These are phyloP conservation scores for Volucella inflata DNA, from an alignment of 2,888 invertebrate species.

Conservation along the genomic window DNA sequence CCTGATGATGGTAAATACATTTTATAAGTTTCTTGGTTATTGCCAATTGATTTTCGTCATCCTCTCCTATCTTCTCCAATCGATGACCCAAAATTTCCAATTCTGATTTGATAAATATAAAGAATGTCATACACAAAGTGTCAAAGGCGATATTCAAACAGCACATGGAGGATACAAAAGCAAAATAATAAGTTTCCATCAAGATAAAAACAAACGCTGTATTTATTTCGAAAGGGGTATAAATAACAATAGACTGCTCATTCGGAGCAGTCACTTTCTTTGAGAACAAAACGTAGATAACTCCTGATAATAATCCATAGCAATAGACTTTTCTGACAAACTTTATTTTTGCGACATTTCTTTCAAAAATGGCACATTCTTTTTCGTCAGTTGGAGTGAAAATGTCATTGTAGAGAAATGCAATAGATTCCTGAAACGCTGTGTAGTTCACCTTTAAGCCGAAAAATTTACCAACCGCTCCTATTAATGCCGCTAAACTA, in stretches of 20 bases:
- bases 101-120: slow-evolving; percentile 78
- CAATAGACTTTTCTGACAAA: neutral
- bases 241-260: slow-evolving; percentile 76
- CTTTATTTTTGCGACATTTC: neutral
- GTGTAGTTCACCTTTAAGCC: neutral
- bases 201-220: slow-evolving; percentile 70
- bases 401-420: neutral
- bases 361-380: neutral
- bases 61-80: slow-evolving; percentile 76
- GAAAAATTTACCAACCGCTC: neutral
- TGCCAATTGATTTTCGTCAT: slow-evolving; percentile 16
- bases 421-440: neutral
- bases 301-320: neutral
- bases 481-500: slow-evolving; percentile 1
- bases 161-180: slow-evolving; percentile 73
- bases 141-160: slow-evolving; percentile 79
- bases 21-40: slow-evolving; percentile 76
- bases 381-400: neutral
- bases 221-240: slow-evolving; percentile 75
- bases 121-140: slow-evolving; percentile 78
- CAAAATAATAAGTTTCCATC: slow-evolving; percentile 76
- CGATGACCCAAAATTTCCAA: slow-evolving; percentile 79
- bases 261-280: slow-evolving; percentile 73
- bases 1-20: slow-evolving; percentile 77
- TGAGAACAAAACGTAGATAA: neutral